Base-by-base conservation (phyloP, 1,140 invertebrate genomes). In the Trachelipus rathkii region DNA sequence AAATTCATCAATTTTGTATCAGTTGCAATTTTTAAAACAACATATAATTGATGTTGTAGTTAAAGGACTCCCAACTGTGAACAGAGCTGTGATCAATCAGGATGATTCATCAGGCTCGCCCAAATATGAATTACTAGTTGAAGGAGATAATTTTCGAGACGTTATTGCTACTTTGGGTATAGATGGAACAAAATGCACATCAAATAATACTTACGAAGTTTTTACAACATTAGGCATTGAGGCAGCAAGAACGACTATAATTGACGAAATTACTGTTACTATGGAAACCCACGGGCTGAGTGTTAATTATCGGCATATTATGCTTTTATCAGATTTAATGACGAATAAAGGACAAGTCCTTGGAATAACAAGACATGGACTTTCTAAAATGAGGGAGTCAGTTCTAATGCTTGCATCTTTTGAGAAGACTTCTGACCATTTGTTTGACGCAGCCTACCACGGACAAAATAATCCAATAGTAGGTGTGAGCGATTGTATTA, bases 211-310 rank as follows among this genome's bases (percentile, higher is more conserved):
- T n/a, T 90, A 91, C 76, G 95, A 97, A 87, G 93, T 97, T 3
- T 93, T 89, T 72, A 77, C 72, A 13, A 83, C 85, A 5, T 86
- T 99, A 11, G 95, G 97, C 70, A 97, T 99, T 79, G 97, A 99
- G 87, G 96, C 97, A 70, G 96, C 96, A 15, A 93, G 95, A 83
- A 88, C 91, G 45, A 97, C 95, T 0, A 99, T 99, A 79, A 99
- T n/a, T 99, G 88, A 91, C 89, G 97, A 99, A 89, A 98, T 99
- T 82, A 92, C 94, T 82, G 90, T 91, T 74, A 97, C 98, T 11
- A 99, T 99, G 97, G 92, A 92, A 83, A 94, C 92, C 81, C 97
- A 99, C 84, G 97, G 97, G 70, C 99, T 99, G 92, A 95, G 91
- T 82, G 95, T 99, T 75, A 97, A 99, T 87, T 90, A 91, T 80